A percentile compares a stretch with the other conserved stretches of the same genome.
Evolutionary conservation across 2,797 vertebrate genomes (phyloP).

Genomic region (Dallia pectoralis): DNA sequence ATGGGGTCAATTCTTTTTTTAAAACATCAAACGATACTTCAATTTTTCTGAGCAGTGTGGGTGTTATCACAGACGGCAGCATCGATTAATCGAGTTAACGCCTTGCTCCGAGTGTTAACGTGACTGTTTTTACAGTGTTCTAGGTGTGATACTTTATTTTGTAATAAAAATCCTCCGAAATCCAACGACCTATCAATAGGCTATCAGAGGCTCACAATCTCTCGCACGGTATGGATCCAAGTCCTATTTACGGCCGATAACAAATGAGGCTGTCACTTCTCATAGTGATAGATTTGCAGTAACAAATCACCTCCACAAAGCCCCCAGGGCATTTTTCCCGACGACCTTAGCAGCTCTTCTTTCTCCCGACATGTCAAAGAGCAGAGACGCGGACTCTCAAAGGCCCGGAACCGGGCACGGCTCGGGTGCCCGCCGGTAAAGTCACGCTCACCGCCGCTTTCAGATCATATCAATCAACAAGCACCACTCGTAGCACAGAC

Average conservation of each 20-base stretch:
- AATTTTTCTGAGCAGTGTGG: neutral
- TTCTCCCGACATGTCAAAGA: neutral
- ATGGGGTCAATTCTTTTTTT: no score
- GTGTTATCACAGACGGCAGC: neutral
- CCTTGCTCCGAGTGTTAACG: neutral
- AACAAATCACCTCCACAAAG: conserved; percentile 4
- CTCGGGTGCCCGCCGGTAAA: neutral
- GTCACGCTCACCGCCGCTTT: conserved; percentile 40
- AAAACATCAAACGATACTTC: neutral
- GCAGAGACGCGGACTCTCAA: neutral
- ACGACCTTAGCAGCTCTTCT: neutral
- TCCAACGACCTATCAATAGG: neutral
- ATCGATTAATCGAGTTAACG: neutral
- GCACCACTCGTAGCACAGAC: conserved; percentile 27
- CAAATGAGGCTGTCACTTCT: neutral
- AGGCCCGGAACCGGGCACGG: neutral
- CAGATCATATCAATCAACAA: conserved; percentile 62
- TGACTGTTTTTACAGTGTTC: neutral
- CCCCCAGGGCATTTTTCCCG: neutral
- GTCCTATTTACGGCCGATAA: conserved; percentile 3
- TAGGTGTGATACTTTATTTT: neutral
- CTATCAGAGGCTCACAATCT: conserved; percentile 3
- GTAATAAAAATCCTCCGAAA: neutral
- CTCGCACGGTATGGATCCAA: neutral
- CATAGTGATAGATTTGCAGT: neutral